These are phyloP conservation scores for Diabrotica undecimpunctata DNA, from an alignment of 1,140 invertebrate genomes.

Conservation along the genomic window DNA sequence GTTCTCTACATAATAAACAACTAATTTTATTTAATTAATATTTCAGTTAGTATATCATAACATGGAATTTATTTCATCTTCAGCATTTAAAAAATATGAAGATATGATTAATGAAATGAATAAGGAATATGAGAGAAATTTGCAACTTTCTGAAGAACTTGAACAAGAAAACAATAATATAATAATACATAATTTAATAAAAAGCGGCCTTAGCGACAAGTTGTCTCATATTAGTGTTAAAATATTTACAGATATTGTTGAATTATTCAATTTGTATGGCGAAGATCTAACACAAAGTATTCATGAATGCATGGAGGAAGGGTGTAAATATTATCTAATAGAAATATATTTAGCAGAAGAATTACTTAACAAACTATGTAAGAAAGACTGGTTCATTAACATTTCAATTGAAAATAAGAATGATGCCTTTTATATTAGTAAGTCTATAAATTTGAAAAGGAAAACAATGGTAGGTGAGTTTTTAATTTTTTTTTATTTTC, in stretches of 20 bases:
- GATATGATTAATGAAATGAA: slow-evolving; percentile 7
- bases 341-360: slow-evolving; percentile 11
- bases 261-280: slow-evolving; percentile 7
- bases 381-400: slow-evolving; percentile 4
- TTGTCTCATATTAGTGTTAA: slow-evolving; percentile 4
- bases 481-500: background rate
- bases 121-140: slow-evolving; percentile 4
- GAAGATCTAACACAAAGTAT: slow-evolving; percentile 1
- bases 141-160: slow-evolving; percentile 5
- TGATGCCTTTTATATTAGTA: slow-evolving; percentile 1
- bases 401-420: slow-evolving; percentile 4
- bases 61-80: slow-evolving; percentile 9
- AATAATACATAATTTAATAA: slow-evolving; percentile 4
- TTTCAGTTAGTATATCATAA: too few species aligned
- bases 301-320: background rate
- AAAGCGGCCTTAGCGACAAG: background rate
- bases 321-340: slow-evolving; percentile 14
- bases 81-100: slow-evolving; percentile 4
- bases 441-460: slow-evolving; percentile 1
- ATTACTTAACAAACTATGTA: slow-evolving; percentile 1
- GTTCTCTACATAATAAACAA: background rate
- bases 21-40: background rate
- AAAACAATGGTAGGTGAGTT: background rate
- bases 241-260: slow-evolving; percentile 7
- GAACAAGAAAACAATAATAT: slow-evolving; percentile 11